Conservation (phyloP, 1,140 invertebrate species). For the Doryteuthis pealeii region DNA sequence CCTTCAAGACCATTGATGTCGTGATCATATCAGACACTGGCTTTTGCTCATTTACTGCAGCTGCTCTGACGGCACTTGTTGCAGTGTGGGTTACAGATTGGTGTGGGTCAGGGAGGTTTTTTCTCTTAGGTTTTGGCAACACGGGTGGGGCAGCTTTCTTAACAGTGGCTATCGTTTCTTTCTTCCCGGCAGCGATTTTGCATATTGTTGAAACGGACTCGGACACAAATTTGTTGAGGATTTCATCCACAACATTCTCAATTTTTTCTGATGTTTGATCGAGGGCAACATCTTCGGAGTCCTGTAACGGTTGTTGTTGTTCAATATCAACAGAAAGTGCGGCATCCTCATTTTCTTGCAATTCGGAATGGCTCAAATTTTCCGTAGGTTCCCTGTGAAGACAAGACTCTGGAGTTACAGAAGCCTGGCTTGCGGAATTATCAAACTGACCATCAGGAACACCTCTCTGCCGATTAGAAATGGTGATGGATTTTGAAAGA, state of each 20-base stretch:
- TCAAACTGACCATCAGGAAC: too few relatives aligned
- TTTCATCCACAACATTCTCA: conserved; percentile 9
- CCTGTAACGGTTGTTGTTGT: too few relatives aligned
- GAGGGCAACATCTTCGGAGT: neutral
- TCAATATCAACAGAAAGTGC: neutral
- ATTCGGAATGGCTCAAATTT: too few relatives aligned
- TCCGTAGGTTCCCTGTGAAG: too few relatives aligned
- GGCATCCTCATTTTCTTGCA: neutral
- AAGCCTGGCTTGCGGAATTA: too few relatives aligned
- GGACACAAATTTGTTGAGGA: conserved; percentile 26
- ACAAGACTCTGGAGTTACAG: too few relatives aligned
- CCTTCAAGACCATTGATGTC: too few relatives aligned
- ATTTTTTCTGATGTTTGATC: neutral
- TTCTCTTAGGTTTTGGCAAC: conserved; percentile 34
- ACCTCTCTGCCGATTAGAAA: too few relatives aligned
- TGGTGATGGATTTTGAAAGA: too few relatives aligned
- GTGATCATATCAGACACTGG: too few relatives aligned
- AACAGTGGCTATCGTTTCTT: neutral
- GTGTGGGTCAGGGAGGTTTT: neutral
- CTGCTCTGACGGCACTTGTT: too few relatives aligned
- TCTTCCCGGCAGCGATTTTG: conserved; percentile 31
- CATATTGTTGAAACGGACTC: conserved; percentile 38
- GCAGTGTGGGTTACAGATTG: neutral
- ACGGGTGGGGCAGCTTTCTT: conserved; percentile 32
- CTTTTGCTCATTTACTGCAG: too few relatives aligned